Evolutionary conservation across 2,888 invertebrate species (phyloP), one percentile per base, ranked within the genome.

Genomic region (Drosophila macrothrix): DNA sequence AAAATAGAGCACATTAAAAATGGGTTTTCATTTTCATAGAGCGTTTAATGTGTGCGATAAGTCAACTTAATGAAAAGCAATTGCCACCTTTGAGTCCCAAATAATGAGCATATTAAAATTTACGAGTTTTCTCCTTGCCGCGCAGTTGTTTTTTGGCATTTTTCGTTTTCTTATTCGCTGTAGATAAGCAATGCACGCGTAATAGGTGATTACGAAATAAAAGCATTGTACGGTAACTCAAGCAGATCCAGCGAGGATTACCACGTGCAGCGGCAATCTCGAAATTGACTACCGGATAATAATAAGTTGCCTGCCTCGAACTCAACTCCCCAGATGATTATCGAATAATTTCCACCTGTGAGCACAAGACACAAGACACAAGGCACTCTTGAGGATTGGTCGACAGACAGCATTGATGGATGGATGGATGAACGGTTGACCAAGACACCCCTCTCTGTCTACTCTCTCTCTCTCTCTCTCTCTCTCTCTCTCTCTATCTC

Each of bases 321-420:
- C 56, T 72, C 61, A 82, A 75, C 60, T 87, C 85, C 85, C 88
- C 67, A 69, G 88, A 67, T 76, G 83, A 80, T 82, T 87, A 77
- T 58, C 77, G 43, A 43, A 58, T 63, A 61, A 71, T 69, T 82
- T 71, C 83, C 83, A 84, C 88, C 88, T 84, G 83, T 55, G 41
- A 63, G 54, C 31, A 35, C 28, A 66, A 43, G 53, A 62, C 50
- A 61, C 37, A 35, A 50, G 43, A 62, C 50, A 61, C 37, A 39
- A 46, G 49, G 53, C 63, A 64, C 28, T 46, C 63, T 52, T 49
- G 75, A 65, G 84, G 82, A 73, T 76, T 65, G 56, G 49, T 41
- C 60, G 52, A 59, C 67, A 28, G 22, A 55, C 67, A 33, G 28
- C 67, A 58, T 67, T 83, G 83, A 87, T 84, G 85, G 67, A 83